Percentiles rank a stretch among this genome's conserved stretches.
phyloP scores from a whole-genome alignment of 2,113 vertebrate species.

The Caranx ignobilis region DNA sequence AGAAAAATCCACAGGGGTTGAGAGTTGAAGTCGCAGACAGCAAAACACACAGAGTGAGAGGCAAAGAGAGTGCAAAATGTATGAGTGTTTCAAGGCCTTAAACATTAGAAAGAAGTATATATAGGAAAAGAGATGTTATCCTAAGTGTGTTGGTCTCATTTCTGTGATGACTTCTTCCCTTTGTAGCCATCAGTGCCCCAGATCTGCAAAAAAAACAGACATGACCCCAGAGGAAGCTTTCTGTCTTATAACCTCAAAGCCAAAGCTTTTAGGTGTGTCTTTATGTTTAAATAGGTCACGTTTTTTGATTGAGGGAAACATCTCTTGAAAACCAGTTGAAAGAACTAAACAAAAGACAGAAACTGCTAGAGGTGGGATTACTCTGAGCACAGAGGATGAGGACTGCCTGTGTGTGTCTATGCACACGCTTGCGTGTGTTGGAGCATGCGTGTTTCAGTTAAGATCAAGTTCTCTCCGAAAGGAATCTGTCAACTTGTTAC shows the following conservation, averaged over 20 bases:
- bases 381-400: conserved; percentile 50
- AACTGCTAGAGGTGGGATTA: conserved; percentile 71
- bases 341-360: conserved; percentile 75
- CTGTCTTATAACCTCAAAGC: conserved; percentile 49
- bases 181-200: conserved; percentile 34
- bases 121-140: neutral
- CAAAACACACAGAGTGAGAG: neutral
- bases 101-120: conserved; percentile 7
- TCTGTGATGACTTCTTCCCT: conserved; percentile 40
- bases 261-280: conserved; percentile 73
- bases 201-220: conserved; percentile 27
- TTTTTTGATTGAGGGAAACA: conserved; percentile 59
- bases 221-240: conserved; percentile 37
- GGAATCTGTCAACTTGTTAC: conserved; percentile 30
- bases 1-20: conserved; percentile 13
- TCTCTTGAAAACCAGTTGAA: conserved; percentile 72
- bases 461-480: conserved; percentile 44
- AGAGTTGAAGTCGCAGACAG: conserved; percentile 9
- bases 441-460: conserved; percentile 9
- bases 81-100: conserved; percentile 1
- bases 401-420: conserved; percentile 4
- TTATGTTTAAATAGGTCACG: conserved; percentile 73
- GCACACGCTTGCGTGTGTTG: conserved; percentile 1
- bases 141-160: conserved; percentile 25
- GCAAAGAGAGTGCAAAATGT: neutral